Evolutionary conservation across 1,140 invertebrate species (phyloP), one percentile per base, ranked within the genome.

Genomic region (Drosophila kohkoa): DNA sequence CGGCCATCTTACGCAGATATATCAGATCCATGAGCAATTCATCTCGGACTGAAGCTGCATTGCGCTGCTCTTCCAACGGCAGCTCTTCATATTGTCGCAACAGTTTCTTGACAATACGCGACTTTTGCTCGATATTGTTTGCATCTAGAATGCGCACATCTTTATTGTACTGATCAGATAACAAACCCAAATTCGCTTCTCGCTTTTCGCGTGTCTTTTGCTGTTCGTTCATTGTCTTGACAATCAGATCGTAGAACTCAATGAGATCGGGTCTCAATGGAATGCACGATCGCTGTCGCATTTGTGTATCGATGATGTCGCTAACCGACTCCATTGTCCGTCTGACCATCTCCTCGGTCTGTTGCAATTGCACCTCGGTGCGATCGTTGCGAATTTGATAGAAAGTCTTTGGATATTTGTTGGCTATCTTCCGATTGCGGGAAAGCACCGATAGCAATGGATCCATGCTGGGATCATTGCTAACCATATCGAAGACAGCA

Each of bases 31-130:
- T 57, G 1, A 91, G 73, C 25, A 92, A 46, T n/a, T 91, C 78
- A 15, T 92, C 86, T 0, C 79, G 71, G 4, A 88, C 30, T 1
- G 30, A 13, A 1, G 63, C 43, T 1, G 62, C 78, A 1, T 68
- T 35, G 1, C 55, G 48, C 32, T 92, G 91, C 16, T 92, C 91
- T n/a, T 74, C 75, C 4, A 59, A 2, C 0, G 91, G 82, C 4
- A 92, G 15, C 5, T 78, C 70, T 7, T 92, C 81, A 54, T 92
- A 92, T 54, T 92, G 75, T 0, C 60, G 51, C 11, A 92, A 28
- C 1, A 92, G 57, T 52, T 92, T 91, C 62, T 91, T 92, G 3
- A 92, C 89, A 6, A 82, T 70, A 1, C 70, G 68, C 0, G 80
- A 78, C 51, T 91, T 89, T 16, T 91, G 57, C 46, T 71, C 79